phyloP scores from a whole-genome alignment of 2,113 vertebrate species.

The Arenaria interpres region DNA sequence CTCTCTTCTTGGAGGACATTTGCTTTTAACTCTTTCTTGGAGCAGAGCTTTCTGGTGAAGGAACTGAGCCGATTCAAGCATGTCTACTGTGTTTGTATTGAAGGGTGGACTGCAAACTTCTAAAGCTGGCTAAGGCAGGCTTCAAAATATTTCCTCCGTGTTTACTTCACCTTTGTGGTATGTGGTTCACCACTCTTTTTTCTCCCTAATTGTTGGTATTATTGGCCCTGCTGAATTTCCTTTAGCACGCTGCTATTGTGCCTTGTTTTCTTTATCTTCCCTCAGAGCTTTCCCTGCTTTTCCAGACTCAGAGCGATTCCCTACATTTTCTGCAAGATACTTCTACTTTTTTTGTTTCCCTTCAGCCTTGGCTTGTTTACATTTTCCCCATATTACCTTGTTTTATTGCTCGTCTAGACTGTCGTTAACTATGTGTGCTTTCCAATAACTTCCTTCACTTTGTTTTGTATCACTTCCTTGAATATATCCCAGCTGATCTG shows the following conservation, averaged over 20 bases:
- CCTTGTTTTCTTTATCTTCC: background rate
- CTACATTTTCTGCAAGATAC: background rate
- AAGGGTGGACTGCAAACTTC: background rate
- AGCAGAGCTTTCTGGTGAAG: background rate
- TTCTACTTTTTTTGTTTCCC: conserved; percentile 44
- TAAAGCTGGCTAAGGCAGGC: background rate
- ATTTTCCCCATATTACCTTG: background rate
- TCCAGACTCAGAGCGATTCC: background rate
- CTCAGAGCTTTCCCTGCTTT: background rate
- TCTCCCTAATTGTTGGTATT: background rate
- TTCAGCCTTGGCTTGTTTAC: conserved; percentile 29
- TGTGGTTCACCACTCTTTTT: background rate
- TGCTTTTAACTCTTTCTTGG: conserved; percentile 22
- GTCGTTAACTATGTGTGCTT: background rate
- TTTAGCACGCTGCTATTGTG: background rate
- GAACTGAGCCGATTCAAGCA: background rate
- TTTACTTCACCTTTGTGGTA: background rate
- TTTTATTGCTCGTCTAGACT: conserved; percentile 37
- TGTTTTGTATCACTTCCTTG: conserved; percentile 55
- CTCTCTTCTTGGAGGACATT: background rate
- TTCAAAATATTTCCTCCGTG: background rate
- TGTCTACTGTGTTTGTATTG: background rate
- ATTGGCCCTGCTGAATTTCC: background rate
- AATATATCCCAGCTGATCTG: conserved; percentile 16
- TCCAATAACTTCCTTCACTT: conserved; percentile 53